Evolutionary conservation across 2,888 invertebrate genomes (phyloP), one percentile per base, ranked within the genome.

Genomic region (Agrotis ipsilon): DNA sequence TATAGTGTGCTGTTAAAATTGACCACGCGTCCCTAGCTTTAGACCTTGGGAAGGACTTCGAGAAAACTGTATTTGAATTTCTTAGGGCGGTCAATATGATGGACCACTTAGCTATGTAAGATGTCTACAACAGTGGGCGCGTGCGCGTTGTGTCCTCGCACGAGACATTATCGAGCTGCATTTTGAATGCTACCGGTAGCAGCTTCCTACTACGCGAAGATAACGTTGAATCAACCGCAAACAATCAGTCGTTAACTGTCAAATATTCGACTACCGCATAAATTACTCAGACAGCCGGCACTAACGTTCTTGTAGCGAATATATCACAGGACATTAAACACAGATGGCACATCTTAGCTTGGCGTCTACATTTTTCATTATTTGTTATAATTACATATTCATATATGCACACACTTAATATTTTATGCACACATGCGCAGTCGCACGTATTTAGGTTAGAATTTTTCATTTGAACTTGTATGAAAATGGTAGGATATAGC

Each of bases 161-260:
- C 13, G 24, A 16, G 18, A 43, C n/a, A 49, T 3, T 59, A 68
- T 45, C 45, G 59, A 75, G 54, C 54, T 68, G 59, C 68, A 66
- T 72, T 67, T 59, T 32, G 54, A 49, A 43, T 54, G 21, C 45
- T 68, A 54, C 52, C 59, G 48, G 58, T 48, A 55, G 21, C 32
- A 46, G 51, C 52, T 62, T 62, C 24, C 46, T 39, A 51, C 27
- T 48, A 24, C 11, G 39, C 45, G 43, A 46, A 54, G 48, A 54
- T 52, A 62, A 70, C 48, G 6, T 24, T 45, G 49, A 39, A 49
- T 61, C 45, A 18, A 62, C 24, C 39, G 49, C 78, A 60, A 78
- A 78, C 74, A 78, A 77, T 73, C 55, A 68, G 63, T 73, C 74
- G 68, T 77, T 76, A 76, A 54, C 63, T 63, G 78, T 51, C 62